Percentiles rank a stretch among this genome's conserved stretches.
These are phyloP conservation scores for Cryptus viduatorius DNA, from an alignment of 2,888 invertebrate species.

Conservation along the genomic window DNA sequence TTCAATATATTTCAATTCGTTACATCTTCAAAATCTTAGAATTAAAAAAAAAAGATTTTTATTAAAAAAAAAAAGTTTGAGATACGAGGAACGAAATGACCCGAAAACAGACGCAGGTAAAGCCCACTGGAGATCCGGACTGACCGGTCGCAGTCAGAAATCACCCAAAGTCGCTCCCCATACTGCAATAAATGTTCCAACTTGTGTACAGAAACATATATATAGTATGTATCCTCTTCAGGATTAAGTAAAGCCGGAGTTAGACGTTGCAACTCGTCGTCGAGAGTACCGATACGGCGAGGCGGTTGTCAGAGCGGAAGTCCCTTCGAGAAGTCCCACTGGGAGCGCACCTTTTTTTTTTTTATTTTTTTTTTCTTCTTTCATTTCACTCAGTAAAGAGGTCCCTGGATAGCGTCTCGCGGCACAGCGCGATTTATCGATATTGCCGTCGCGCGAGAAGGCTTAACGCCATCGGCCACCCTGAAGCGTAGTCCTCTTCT, in stretches of 20 bases:
- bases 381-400: slow-evolving; percentile 70
- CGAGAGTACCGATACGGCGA: slow-evolving; percentile 42
- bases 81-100: background rate
- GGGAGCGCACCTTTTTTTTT: slow-evolving; percentile 71
- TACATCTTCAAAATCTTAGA: no score
- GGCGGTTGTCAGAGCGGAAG: slow-evolving; percentile 41
- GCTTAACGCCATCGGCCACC: slow-evolving; percentile 16
- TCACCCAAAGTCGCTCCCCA: slow-evolving; percentile 41
- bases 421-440: slow-evolving; percentile 78
- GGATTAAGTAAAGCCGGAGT: slow-evolving; percentile 37
- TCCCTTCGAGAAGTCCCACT: slow-evolving; percentile 63
- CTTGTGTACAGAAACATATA: slow-evolving; percentile 17
- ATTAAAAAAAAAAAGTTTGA: background rate
- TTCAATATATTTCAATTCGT: no score
- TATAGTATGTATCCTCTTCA: slow-evolving; percentile 8
- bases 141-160: slow-evolving; percentile 27
- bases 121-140: background rate
- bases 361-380: slow-evolving; percentile 74
- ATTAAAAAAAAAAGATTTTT: no score
- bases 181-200: slow-evolving; percentile 35
- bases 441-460: slow-evolving; percentile 71
- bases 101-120: background rate
- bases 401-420: slow-evolving; percentile 32
- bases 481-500: slow-evolving; percentile 15
- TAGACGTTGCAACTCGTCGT: slow-evolving; percentile 29